Percentiles rank a stretch among this genome's conserved stretches.
These are phyloP conservation scores for Contarinia nasturtii DNA, from an alignment of 1,140 invertebrate genomes.

Conservation along the genomic window DNA sequence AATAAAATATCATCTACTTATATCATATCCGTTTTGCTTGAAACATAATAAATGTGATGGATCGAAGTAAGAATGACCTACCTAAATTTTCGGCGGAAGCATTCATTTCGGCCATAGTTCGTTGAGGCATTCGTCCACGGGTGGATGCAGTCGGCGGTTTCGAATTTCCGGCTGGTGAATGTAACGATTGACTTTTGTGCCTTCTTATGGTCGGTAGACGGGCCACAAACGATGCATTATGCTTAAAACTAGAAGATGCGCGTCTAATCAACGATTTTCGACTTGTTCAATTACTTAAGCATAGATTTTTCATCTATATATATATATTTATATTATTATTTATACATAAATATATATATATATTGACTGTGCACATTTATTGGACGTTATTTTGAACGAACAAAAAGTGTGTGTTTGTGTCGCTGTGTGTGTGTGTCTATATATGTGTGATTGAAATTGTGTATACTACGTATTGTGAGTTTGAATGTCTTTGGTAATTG, in stretches of 20 bases:
- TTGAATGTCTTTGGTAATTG: no score
- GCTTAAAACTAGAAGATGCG: constrained; percentile 64
- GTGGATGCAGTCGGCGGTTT: constrained; percentile 24
- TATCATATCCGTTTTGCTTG: no score
- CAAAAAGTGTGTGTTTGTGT: no score
- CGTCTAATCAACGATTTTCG: constrained; percentile 27
- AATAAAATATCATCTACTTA: no score
- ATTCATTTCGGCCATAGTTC: constrained; percentile 45
- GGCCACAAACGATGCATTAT: constrained; percentile 78
- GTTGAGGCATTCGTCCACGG: constrained; percentile 21
- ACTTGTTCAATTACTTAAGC: neutral
- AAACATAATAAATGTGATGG: no score
- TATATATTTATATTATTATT: neutral
- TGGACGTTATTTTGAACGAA: no score
- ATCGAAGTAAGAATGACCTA: no score
- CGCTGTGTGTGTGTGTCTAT: no score
- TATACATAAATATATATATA: neutral
- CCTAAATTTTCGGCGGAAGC: constrained; percentile 51
- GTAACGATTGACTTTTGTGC: constrained; percentile 53
- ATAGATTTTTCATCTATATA: neutral
- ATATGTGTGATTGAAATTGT: no score
- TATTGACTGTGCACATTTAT: no score
- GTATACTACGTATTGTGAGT: no score
- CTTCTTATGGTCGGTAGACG: constrained; percentile 67
- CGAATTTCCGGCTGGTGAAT: constrained; percentile 39